Conservation (phyloP, 1,140 invertebrate genomes). For the Solenopsis fugax region DNA sequence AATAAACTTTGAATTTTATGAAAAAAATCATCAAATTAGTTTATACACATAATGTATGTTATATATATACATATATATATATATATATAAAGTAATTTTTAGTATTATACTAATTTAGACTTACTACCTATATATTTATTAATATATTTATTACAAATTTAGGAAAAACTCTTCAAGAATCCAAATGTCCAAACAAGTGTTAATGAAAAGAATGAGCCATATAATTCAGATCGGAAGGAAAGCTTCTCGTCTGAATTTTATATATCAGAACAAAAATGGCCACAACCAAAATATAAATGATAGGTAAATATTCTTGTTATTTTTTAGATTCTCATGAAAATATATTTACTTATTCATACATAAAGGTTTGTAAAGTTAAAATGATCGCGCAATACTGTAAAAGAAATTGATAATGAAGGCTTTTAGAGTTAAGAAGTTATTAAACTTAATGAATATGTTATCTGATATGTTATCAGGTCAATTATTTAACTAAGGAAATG, state of each 20-base stretch:
- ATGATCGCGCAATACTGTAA: not conserved
- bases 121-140: not conserved
- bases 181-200: conserved; percentile 69
- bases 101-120: not conserved
- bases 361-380: not conserved
- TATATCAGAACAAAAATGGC: not conserved
- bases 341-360: not conserved
- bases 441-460: not conserved
- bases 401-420: not conserved
- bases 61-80: not conserved
- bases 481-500: not conserved
- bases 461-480: not conserved
- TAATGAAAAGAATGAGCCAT: conserved; percentile 15
- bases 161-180: conserved; percentile 45
- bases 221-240: conserved; percentile 10
- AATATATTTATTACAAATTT: conserved; percentile 59
- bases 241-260: not conserved
- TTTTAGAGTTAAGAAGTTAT: not conserved
- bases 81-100: not conserved
- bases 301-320: not conserved
- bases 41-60: too few species aligned
- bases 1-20: too few species aligned
- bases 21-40: too few species aligned
- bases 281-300: conserved; percentile 25
- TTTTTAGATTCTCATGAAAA: not conserved